phyloP scores from a whole-genome alignment of 1,140 invertebrate genomes.

The Drosophila setifemur region DNA sequence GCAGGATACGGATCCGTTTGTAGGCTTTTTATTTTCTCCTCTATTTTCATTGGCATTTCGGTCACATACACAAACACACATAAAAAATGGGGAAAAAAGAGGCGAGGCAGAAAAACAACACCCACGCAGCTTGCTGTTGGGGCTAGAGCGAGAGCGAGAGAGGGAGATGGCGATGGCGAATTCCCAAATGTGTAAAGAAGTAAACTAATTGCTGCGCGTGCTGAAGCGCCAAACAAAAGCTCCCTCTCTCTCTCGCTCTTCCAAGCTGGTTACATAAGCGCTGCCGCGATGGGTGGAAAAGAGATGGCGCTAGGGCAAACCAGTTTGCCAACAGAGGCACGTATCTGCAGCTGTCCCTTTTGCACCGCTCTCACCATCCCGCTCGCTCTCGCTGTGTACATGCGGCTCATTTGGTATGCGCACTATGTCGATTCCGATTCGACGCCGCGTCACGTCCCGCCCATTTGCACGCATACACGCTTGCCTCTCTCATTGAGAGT shows the following conservation, averaged over 20 bases:
- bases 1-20: slow-evolving; percentile 33
- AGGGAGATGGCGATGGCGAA: slow-evolving; percentile 35
- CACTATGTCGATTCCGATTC: slow-evolving; percentile 81
- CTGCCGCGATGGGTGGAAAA: neutral
- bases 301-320: slow-evolving; percentile 44
- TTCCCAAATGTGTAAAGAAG: slow-evolving; percentile 74
- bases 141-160: slow-evolving; percentile 9
- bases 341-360: slow-evolving; percentile 24
- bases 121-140: slow-evolving; percentile 35
- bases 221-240: slow-evolving; percentile 68
- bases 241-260: neutral
- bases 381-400: slow-evolving; percentile 4
- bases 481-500: slow-evolving; percentile 24
- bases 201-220: slow-evolving; percentile 82
- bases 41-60: slow-evolving; percentile 75
- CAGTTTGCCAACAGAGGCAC: slow-evolving; percentile 42
- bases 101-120: slow-evolving; percentile 30
- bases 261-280: slow-evolving; percentile 10
- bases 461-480: slow-evolving; percentile 80
- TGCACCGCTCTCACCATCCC: slow-evolving; percentile 25
- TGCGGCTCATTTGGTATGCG: slow-evolving; percentile 78
- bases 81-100: no score
- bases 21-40: slow-evolving; percentile 54
- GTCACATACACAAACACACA: slow-evolving; percentile 82
- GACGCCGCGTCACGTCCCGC: slow-evolving; percentile 82